Conservation (phyloP, 1,140 invertebrate genomes). For the Paracyclopina nana region DNA sequence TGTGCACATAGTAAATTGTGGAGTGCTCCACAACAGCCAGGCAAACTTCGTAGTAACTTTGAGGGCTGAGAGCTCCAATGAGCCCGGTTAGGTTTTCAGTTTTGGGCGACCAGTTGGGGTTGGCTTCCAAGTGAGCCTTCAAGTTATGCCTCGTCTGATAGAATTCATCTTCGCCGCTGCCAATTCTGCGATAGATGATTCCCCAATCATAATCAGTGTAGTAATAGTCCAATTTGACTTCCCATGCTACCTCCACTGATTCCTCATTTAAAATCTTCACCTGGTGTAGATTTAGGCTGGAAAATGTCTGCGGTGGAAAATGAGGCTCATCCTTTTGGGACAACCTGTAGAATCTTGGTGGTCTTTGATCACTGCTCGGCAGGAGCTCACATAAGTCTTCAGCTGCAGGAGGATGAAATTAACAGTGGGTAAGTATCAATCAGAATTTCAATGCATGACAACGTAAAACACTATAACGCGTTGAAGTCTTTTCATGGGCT, state of each 20-base stretch:
- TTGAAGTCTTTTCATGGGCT: no score
- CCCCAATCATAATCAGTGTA: slow-evolving; percentile 2
- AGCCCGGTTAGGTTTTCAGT: neutral
- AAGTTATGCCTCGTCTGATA: neutral
- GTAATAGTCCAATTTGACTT: neutral
- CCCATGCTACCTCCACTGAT: neutral
- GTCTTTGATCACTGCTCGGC: neutral
- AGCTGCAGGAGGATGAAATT: no score
- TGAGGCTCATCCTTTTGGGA: neutral
- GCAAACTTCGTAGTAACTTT: neutral
- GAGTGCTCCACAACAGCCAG: neutral
- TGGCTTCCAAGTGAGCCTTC: neutral
- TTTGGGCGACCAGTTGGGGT: neutral
- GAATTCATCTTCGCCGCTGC: neutral
- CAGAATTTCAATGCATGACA: no score
- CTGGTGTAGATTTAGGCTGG: neutral
- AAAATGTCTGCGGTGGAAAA: neutral
- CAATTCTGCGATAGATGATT: neutral
- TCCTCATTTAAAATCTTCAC: neutral
- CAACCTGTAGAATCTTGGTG: neutral
- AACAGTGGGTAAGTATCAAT: no score
- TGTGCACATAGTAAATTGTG: neutral
- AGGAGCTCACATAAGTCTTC: no score
- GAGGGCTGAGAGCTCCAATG: neutral
- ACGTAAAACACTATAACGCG: no score